Conservation (phyloP, 1,140 invertebrate genomes). For the Trichogramma pretiosum region DNA sequence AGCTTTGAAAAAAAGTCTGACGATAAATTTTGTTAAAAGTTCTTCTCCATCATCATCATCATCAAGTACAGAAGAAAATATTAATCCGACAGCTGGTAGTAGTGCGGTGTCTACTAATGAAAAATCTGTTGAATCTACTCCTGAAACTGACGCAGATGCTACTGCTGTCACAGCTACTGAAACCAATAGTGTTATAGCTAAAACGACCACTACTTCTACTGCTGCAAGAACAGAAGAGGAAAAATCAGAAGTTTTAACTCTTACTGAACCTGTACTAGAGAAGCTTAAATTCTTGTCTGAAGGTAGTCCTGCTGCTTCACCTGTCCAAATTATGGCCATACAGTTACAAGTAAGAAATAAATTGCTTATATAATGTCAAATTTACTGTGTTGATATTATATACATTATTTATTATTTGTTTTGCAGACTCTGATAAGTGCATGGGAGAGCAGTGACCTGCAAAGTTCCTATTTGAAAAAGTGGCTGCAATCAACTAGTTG, state of each 20-base stretch:
- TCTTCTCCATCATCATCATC: too few species aligned
- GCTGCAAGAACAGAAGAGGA: constrained; percentile 23
- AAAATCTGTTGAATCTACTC: too few species aligned
- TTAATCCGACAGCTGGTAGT: too few species aligned
- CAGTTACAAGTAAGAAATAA: constrained; percentile 50
- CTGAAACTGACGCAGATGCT: too few species aligned
- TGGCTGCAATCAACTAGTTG: constrained; percentile 52
- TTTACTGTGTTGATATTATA: neutral
- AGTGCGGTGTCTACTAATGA: constrained; percentile 20
- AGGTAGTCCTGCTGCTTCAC: constrained; percentile 50
- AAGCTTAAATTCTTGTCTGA: constrained; percentile 59
- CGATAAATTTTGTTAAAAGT: constrained; percentile 32
- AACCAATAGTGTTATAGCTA: constrained; percentile 18
- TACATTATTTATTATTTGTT: constrained; percentile 5
- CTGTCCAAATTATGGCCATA: constrained; percentile 57
- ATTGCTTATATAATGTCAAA: neutral
- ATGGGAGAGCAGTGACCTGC: constrained; percentile 52
- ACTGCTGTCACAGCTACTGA: constrained; percentile 17
- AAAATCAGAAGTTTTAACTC: constrained; percentile 36
- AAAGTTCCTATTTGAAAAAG: constrained; percentile 49
- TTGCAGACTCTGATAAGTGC: constrained; percentile 55
- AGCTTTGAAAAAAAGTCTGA: constrained; percentile 26
- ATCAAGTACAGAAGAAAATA: constrained; percentile 19
- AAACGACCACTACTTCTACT: constrained; percentile 8
- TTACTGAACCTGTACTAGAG: constrained; percentile 46